Percentiles rank a stretch among this genome's conserved stretches.
Evolutionary conservation across 2,113 vertebrate species (phyloP).

Genomic region (Erythrolamprus reginae): DNA sequence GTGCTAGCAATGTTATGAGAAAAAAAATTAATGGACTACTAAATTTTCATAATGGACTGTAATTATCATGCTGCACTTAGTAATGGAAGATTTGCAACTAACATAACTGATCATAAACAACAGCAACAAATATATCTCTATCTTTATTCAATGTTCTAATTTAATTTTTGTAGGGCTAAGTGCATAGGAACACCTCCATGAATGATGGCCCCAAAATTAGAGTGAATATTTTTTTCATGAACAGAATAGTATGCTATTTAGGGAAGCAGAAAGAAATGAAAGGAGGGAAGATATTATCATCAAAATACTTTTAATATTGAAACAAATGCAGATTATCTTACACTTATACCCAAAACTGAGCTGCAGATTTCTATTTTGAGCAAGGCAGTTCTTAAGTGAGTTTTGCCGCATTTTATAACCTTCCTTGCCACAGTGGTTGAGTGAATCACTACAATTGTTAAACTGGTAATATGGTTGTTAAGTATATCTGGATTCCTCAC

Average conservation of each 20-base stretch:
- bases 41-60: constrained; percentile 35
- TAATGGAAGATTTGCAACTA: constrained; percentile 34
- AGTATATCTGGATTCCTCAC: neutral
- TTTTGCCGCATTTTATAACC: neutral
- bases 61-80: constrained; percentile 32
- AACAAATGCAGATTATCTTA: neutral
- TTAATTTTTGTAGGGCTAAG: constrained; percentile 48
- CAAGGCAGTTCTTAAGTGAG: neutral
- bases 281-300: neutral
- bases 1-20: neutral
- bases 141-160: constrained; percentile 38
- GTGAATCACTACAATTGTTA: neutral
- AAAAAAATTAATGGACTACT: constrained; percentile 32
- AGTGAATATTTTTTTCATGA: constrained; percentile 36
- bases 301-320: neutral
- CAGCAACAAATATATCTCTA: constrained; percentile 16
- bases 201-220: constrained; percentile 46
- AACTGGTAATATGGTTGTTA: neutral
- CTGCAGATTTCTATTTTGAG: neutral
- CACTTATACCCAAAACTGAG: neutral
- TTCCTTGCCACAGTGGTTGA: neutral
- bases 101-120: constrained; percentile 34
- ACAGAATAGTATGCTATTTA: constrained; percentile 31
- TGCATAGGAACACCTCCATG: constrained; percentile 26
- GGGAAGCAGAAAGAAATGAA: constrained; percentile 15